Base-by-base conservation (phyloP, 2,113 vertebrate genomes). In the Barnardius zonarius region DNA sequence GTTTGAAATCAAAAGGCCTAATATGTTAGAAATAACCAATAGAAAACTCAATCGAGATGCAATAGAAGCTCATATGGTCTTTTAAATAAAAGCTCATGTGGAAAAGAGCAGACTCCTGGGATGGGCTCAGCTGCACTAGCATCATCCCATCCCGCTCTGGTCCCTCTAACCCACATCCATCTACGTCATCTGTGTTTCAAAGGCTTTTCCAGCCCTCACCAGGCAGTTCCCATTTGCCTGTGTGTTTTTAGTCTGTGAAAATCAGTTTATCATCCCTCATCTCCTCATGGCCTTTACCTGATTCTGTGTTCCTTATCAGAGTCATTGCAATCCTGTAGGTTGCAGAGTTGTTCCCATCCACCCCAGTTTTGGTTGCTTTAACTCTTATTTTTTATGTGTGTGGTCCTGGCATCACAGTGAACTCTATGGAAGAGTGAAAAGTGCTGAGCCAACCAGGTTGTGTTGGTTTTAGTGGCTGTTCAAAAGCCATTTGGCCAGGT, bases 391-490 rank as follows among this genome's bases (percentile, higher is more conserved):
- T n/a, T 13, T 11, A 18, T 23, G 28, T 62, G 30, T 18, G 46
- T 17, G 20, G 19, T 90, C 31, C 43, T 93, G 83, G 63, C 61
- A 46, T 74, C 19, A 2, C 6, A 41, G 39, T 37, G 63, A 64
- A 44, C 77, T 83, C 88, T 77, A 90, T 44, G 68, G 88, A 80
- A 90, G 85, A 84, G 76, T 61, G 81, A 72, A 86, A 91, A 92
- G 19, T 43, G 68, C 86, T 17, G 72, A 87, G 81, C n/a, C 57
- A 66, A 69, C 67, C 43, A 37, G 61, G 80, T 70, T 27, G 69
- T 67, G 62, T 64, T 64, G 51, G 17, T 83, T 83, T 64, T 41
- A 59, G 72, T 37, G 51, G 43, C 51, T 55, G 66, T 54, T 81
- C 73, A 27, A 23, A 77, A 93, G 81, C 73, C 43, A 59, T 35